These are phyloP conservation scores for Centrocercus urophasianus DNA, from an alignment of 2,113 vertebrate species.

Conservation along the genomic window DNA sequence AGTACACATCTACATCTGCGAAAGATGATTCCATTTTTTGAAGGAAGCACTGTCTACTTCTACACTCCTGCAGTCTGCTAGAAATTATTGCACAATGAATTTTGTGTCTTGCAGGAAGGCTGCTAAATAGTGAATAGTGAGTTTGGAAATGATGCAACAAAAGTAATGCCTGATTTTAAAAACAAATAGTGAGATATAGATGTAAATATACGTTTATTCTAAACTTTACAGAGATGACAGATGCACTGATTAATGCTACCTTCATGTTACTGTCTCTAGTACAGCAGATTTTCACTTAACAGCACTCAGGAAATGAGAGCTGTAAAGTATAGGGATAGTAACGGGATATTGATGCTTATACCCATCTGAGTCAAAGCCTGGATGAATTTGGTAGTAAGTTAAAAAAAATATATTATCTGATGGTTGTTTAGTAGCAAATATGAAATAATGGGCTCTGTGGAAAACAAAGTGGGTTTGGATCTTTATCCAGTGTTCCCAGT, in stretches of 20 bases:
- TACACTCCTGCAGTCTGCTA: conserved; percentile 75
- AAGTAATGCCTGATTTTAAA: conserved; percentile 60
- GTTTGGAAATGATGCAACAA: conserved; percentile 70
- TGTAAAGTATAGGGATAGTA: background rate
- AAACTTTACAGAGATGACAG: background rate
- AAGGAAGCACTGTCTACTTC: conserved; percentile 82
- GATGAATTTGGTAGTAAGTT: background rate
- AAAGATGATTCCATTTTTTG: conserved; percentile 84
- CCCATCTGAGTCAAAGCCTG: background rate
- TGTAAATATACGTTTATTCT: conserved; percentile 17
- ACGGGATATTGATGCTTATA: background rate
- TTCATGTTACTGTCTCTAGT: conserved; percentile 13
- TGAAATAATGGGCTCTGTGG: background rate
- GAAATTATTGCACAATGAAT: conserved; percentile 80
- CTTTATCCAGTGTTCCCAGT: background rate
- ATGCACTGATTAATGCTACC: background rate
- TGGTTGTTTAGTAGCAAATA: background rate
- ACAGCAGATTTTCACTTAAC: background rate
- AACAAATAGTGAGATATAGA: background rate
- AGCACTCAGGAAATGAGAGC: conserved; percentile 15
- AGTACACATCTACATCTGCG: conserved; percentile 85
- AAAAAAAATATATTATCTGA: background rate
- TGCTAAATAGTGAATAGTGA: conserved; percentile 74
- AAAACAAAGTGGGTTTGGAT: background rate
- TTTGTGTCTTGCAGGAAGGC: conserved; percentile 77